Base-by-base conservation (phyloP, 2,888 invertebrate species). In the Pheosia tremula region DNA sequence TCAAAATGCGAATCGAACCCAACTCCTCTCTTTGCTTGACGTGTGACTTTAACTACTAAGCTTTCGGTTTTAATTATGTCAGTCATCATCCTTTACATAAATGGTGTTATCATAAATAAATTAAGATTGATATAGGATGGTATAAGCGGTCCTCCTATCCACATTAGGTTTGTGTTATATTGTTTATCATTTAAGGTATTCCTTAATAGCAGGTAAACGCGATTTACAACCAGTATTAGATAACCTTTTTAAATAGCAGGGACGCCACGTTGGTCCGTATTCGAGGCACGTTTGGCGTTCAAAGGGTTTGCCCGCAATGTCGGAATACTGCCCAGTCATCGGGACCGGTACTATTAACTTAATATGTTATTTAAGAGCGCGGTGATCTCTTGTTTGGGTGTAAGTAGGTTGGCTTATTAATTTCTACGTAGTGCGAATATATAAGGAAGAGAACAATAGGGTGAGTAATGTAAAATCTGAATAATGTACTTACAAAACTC, bases 361-460 rank as follows among this genome's bases (percentile, higher is more conserved):
- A 53, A 54, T 57, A 61, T 54, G 50, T 50, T 56, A 53, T 41
- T 52, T 37, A 55, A 47, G 13, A 56, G 36, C 9, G 50, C 13
- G 50, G 24, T 8, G 50, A 50, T 24, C 50, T 7, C 5, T 8
- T 24, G 10, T 50, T 50, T 50, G 50, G 13, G 50, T 0, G 24
- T 9, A 9, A 4, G 47, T 8, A 24, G 8, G 24, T 24, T 7
- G 50, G 7, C 24, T 50, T 41, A 56, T 41, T 43, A 54, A 24
- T 11, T 41, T 10, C 41, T 8, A 50, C n/a, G n/a, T 47, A n/a
- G n/a, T 47, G 5, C 47, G n/a, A n/a, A 47, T 47, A n/a, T n/a
- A 47, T 47, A n/a, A n/a, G 8, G 43, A 47, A 11, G n/a, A 3
- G 11, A 47, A 4, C n/a, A n/a, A 47, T 1, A 5, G 5, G 24